A percentile compares a stretch with the other conserved stretches of the same genome.
phyloP scores from a whole-genome alignment of 1,140 invertebrate genomes.

The Magallana gigas region DNA sequence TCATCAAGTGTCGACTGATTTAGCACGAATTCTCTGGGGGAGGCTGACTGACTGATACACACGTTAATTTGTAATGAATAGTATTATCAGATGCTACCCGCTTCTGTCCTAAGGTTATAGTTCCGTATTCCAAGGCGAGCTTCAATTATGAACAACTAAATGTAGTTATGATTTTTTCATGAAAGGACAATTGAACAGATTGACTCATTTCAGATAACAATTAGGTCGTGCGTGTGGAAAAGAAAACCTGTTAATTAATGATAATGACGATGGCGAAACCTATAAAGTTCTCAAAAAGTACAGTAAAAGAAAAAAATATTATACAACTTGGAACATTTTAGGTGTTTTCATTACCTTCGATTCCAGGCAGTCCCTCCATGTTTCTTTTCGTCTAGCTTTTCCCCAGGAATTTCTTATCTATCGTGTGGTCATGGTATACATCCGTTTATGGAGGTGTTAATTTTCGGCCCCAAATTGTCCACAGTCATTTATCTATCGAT shows the following conservation, averaged over 20 bases:
- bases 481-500: conserved; percentile 9
- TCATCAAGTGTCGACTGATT: not conserved
- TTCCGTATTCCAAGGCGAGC: not conserved
- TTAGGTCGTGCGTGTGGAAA: too few species aligned
- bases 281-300: too few species aligned
- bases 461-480: not conserved
- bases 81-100: not conserved
- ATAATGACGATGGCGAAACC: too few species aligned
- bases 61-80: not conserved
- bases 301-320: too few species aligned
- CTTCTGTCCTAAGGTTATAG: not conserved
- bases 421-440: not conserved
- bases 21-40: not conserved
- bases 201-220: too few species aligned
- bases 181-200: too few species aligned
- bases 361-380: not conserved
- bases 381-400: not conserved
- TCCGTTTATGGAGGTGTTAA: conserved; percentile 22
- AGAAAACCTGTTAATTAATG: too few species aligned
- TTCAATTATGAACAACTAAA: not conserved
- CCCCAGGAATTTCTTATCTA: not conserved
- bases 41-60: not conserved
- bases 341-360: not conserved
- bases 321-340: too few species aligned
- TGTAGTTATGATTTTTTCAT: not conserved